Conservation (phyloP, 2,797 vertebrate species). For the Loris lydekkerianus region DNA sequence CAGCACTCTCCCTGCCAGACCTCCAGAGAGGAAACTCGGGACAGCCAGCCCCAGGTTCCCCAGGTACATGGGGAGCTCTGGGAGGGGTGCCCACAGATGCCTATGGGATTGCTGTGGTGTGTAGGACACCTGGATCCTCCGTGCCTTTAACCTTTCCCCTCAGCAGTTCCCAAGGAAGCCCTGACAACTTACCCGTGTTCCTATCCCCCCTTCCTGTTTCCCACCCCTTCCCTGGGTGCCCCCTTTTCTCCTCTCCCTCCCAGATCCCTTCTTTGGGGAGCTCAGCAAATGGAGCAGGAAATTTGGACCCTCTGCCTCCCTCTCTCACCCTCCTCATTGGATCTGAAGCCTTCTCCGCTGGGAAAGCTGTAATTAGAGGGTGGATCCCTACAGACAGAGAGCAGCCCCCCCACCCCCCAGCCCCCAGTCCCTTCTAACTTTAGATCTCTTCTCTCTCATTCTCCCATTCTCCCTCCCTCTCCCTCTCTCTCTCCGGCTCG, state of each 20-base stretch:
- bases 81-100: conserved; percentile 63
- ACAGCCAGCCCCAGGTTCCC: conserved; percentile 71
- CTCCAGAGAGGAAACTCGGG: conserved; percentile 70
- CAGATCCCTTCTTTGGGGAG: conserved; percentile 85
- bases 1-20: conserved; percentile 74
- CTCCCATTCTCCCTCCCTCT: conserved; percentile 77
- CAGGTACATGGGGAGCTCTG: conserved; percentile 77
- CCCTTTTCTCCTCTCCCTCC: conserved; percentile 73
- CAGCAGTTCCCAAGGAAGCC: background rate
- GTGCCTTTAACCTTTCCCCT: background rate
- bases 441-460: conserved; percentile 84
- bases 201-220: conserved; percentile 24
- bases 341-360: conserved; percentile 92
- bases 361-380: conserved; percentile 94
- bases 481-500: conserved; percentile 77
- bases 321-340: conserved; percentile 90
- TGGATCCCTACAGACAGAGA: conserved; percentile 90
- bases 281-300: conserved; percentile 86
- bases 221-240: conserved; percentile 59
- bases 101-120: conserved; percentile 1
- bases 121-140: conserved; percentile 62
- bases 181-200: conserved; percentile 65
- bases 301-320: conserved; percentile 87
- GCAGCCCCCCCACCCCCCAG: conserved; percentile 81
- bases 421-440: conserved; percentile 85